phyloP scores from a whole-genome alignment of 2,797 vertebrate genomes.

The Dromococcyx pavoninus region DNA sequence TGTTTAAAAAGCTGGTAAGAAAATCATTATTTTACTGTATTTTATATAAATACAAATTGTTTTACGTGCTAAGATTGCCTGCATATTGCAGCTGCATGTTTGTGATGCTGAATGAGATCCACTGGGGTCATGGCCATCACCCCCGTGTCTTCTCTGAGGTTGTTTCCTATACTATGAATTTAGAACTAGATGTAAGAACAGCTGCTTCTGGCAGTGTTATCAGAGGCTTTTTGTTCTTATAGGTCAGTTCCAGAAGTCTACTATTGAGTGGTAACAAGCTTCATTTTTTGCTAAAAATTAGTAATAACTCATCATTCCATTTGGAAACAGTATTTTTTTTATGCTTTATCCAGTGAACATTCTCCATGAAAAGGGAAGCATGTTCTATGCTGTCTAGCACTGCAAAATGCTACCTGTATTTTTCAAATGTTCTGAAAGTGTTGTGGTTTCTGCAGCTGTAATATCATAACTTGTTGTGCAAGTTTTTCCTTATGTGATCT shows the following conservation, averaged over 20 bases:
- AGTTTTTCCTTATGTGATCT: neutral
- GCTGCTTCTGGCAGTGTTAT: neutral
- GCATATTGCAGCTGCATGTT: neutral
- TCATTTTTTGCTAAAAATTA: neutral
- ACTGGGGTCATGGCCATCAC: neutral
- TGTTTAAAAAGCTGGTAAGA: neutral
- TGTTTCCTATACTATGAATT: neutral
- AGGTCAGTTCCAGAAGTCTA: neutral
- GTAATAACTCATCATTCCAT: neutral
- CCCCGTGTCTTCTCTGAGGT: neutral
- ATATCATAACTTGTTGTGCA: neutral
- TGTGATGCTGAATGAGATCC: neutral
- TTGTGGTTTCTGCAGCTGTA: neutral
- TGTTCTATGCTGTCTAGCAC: neutral
- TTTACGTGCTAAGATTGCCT: neutral
- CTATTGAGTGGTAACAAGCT: neutral
- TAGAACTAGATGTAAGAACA: neutral
- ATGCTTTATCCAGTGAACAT: neutral
- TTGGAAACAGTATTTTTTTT: neutral
- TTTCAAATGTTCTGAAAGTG: neutral
- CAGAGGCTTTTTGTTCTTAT: neutral
- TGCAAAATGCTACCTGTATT: neutral
- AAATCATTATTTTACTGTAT: neutral
- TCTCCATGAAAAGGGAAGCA: neutral
- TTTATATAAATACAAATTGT: neutral